A percentile compares a stretch with the other conserved stretches of the same genome.
phyloP scores from a whole-genome alignment of 1,140 invertebrate species.

The Rhagoletis zephyria region DNA sequence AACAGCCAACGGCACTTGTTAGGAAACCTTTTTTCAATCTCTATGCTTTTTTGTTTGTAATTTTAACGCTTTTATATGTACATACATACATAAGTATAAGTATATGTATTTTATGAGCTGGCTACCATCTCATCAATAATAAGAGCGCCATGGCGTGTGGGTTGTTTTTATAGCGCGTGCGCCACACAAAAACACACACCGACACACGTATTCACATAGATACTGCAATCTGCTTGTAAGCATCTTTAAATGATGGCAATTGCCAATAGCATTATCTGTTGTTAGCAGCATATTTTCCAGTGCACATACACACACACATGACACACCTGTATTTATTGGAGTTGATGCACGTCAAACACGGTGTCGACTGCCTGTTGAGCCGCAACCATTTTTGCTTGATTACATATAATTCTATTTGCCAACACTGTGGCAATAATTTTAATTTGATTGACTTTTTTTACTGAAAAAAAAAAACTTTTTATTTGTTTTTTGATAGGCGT shows the following conservation, averaged over 20 bases:
- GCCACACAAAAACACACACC: background rate
- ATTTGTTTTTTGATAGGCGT: constrained; percentile 13
- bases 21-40: background rate
- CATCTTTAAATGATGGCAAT: background rate
- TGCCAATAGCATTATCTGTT: background rate
- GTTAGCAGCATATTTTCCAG: background rate
- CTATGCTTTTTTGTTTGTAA: background rate
- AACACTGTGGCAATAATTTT: background rate
- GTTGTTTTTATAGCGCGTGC: background rate
- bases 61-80: background rate
- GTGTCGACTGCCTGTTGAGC: no score
- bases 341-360: background rate
- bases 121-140: background rate
- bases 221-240: no score
- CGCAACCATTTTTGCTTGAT: background rate
- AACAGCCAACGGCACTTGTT: constrained; percentile 4
- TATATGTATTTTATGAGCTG: background rate
- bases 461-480: background rate
- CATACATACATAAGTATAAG: no score
- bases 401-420: background rate
- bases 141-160: background rate
- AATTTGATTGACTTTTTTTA: constrained; percentile 37
- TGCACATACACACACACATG: background rate
- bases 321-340: background rate
- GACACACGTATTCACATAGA: background rate